These are phyloP conservation scores for Hippoglossus stenolepis DNA, from an alignment of 2,113 vertebrate species.

Conservation along the genomic window DNA sequence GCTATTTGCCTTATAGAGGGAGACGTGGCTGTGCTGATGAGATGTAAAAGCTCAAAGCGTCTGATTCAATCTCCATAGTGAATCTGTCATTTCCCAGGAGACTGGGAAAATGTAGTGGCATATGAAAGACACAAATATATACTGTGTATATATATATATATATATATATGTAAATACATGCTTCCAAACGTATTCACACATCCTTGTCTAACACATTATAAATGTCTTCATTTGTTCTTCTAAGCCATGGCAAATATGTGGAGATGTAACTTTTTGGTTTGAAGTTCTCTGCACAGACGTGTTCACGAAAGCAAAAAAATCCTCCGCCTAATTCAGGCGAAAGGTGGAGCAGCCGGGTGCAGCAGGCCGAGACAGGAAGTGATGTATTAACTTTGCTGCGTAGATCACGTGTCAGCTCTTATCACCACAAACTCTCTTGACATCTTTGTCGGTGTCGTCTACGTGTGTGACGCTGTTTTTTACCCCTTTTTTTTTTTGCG, in stretches of 20 bases:
- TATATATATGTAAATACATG: not conserved
- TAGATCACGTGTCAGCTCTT: no score
- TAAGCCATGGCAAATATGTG: slow-evolving; percentile 1
- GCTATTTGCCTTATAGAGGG: slow-evolving; percentile 13
- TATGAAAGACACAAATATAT: slow-evolving; percentile 1
- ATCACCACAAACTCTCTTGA: no score
- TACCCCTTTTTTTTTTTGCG: no score
- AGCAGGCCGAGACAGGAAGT: no score
- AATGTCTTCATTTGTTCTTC: not conserved
- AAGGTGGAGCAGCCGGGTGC: no score
- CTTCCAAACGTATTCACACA: slow-evolving; percentile 15
- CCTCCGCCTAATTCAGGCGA: no score
- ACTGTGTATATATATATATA: no score
- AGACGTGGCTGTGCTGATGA: slow-evolving; percentile 3
- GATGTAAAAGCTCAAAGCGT: slow-evolving; percentile 19
- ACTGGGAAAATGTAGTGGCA: not conserved
- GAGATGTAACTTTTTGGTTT: not conserved
- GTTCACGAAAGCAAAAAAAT: no score
- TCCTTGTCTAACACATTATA: not conserved
- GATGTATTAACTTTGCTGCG: no score
- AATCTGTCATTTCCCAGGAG: slow-evolving; percentile 8
- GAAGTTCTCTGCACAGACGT: no score
- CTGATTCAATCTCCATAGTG: slow-evolving; percentile 1
- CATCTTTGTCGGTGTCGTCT: no score
- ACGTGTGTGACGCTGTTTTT: no score